A percentile compares a stretch with the other conserved stretches of the same genome.
These are phyloP conservation scores for Spodoptera litura DNA, from an alignment of 1,140 invertebrate genomes.

Conservation along the genomic window DNA sequence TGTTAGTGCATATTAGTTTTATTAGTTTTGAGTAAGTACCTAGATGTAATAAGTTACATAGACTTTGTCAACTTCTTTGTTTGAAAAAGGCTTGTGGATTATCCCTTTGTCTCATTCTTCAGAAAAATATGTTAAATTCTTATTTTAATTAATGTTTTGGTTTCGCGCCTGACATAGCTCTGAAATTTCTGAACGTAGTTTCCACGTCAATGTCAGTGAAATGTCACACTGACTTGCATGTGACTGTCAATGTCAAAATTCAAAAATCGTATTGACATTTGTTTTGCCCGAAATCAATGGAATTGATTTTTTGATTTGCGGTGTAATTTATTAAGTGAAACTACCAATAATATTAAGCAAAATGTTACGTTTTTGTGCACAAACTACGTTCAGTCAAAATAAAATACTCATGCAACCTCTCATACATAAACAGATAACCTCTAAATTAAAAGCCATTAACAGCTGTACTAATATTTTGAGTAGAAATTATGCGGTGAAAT, in stretches of 20 bases:
- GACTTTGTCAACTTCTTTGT: too few species aligned
- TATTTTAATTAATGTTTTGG: too few species aligned
- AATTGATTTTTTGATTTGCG: background rate
- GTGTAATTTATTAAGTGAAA: constrained; percentile 5
- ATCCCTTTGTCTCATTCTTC: too few species aligned
- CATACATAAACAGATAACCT: constrained; percentile 55
- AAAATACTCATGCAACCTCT: constrained; percentile 27
- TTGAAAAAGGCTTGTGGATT: too few species aligned
- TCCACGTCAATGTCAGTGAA: background rate
- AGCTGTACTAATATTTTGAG: constrained; percentile 52
- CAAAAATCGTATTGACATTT: background rate
- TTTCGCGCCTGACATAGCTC: too few species aligned
- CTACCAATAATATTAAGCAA: constrained; percentile 17
- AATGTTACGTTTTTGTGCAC: constrained; percentile 59
- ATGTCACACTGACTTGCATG: background rate
- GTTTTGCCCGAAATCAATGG: background rate
- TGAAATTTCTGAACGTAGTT: too few species aligned
- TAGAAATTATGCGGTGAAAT: constrained; percentile 63
- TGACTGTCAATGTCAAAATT: constrained; percentile 12
- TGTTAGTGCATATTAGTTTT: too few species aligned
- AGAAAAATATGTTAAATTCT: too few species aligned
- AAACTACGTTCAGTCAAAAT: constrained; percentile 38
- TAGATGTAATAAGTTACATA: too few species aligned
- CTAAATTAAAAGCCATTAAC: constrained; percentile 58
- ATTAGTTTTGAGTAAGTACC: too few species aligned